Base-by-base conservation (phyloP, 2,113 vertebrate genomes). In the Bambusicola thoracicus region DNA sequence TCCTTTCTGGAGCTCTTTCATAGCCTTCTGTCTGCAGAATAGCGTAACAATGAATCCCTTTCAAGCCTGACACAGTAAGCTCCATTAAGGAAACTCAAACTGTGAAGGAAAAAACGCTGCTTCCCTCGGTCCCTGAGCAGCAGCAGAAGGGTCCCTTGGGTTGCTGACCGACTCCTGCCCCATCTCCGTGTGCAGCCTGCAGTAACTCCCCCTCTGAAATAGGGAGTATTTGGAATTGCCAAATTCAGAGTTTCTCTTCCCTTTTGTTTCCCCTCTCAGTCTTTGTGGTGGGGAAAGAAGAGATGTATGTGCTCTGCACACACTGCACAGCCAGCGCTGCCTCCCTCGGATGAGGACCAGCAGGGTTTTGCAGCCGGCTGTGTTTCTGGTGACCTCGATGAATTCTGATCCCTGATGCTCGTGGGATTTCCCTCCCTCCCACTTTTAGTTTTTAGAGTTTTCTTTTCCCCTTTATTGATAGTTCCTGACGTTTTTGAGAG, bases 41-140 rank as follows among this genome's bases (percentile, higher is more conserved):
- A 76, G n/a, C n/a, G 24, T 27, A 21, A 75, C 82, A 85, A 90
- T 59, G 91, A 91, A 74, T 20, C 13, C 27, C 18, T 91, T 86
- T 91, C 32, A 78, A 46, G 70, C 61, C 29, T 27, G 55, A 58
- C 55, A 13, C 18, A 22, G 51, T 41, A 65, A 65, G 30, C 41
- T 87, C 51, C 49, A 12, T 69, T 74, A 63, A 65, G 48, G 70
- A 78, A 38, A 24, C 32, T 90, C 15, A 63, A 6, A 41, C 66
- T 88, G 67, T 73, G 49, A 40, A 48, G 12, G 13, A 49, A 20
- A 48, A 32, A 59, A 6, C 2, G 2, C 41, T 41, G 15, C 25
- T 83, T 72, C 46, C 16, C 19, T 49, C 40, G 74, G 20, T 11
- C 34, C 12, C 74, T 53, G 81, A 79, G 69, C 36, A 36, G 61